Evolutionary conservation across 2,797 vertebrate species (phyloP).

Genomic region (Molossus alvarezi): DNA sequence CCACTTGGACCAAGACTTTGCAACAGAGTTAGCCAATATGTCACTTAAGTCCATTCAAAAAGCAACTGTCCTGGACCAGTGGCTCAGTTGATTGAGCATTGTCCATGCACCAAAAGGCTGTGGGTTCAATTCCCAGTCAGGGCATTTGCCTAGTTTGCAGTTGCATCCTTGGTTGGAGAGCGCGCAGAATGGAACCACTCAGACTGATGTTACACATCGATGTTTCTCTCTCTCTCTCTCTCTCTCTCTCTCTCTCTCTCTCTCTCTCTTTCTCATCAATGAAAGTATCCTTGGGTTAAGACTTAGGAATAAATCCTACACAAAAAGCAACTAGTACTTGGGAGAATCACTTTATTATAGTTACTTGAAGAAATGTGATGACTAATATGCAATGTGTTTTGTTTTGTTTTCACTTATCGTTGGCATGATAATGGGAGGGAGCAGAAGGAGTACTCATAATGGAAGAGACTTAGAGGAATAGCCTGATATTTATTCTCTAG

Average conservation of each 20-base stretch:
- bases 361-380: slow-evolving; percentile 18
- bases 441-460: background rate
- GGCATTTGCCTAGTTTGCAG: background rate
- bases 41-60: background rate
- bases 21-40: background rate
- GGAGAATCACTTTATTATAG: background rate
- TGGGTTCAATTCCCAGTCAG: background rate
- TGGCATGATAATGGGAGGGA: background rate
- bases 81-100: background rate
- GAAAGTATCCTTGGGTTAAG: no score
- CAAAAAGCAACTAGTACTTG: background rate
- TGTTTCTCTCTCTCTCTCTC: background rate
- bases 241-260: no score
- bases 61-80: background rate
- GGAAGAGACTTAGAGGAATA: background rate
- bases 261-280: no score
- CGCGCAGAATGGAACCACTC: background rate
- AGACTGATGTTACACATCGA: background rate
- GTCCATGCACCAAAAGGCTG: background rate
- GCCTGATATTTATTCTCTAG: background rate
- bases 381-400: background rate
- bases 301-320: no score
- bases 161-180: no score
- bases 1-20: background rate
- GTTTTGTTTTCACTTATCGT: background rate